Percentiles rank a stretch among this genome's conserved stretches.
phyloP scores from a whole-genome alignment of 2,888 invertebrate species.

The Agrypnus murinus region DNA sequence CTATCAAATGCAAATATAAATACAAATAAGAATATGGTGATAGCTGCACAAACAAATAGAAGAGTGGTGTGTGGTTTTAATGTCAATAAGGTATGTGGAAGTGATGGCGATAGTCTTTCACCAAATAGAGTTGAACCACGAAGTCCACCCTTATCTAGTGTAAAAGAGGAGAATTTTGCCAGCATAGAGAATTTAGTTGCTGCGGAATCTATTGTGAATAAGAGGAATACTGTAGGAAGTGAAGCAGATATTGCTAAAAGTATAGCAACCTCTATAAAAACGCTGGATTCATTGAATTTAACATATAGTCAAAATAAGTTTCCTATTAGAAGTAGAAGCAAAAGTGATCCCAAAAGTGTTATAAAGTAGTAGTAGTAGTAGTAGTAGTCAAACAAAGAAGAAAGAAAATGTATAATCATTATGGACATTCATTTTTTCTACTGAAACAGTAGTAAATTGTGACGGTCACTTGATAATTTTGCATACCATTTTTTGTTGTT shows the following conservation, averaged over 20 bases:
- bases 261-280: constrained; percentile 63
- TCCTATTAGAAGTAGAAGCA: constrained; percentile 71
- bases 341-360: constrained; percentile 49
- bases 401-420: constrained; percentile 18
- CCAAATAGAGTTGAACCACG: constrained; percentile 56
- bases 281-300: constrained; percentile 71
- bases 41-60: constrained; percentile 40
- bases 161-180: constrained; percentile 68
- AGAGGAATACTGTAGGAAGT: constrained; percentile 47
- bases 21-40: constrained; percentile 44
- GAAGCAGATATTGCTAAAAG: constrained; percentile 55
- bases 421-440: constrained; percentile 28
- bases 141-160: constrained; percentile 70
- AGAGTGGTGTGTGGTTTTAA: constrained; percentile 56
- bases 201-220: constrained; percentile 39
- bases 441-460: constrained; percentile 21
- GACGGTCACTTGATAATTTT: constrained; percentile 19
- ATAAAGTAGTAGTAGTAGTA: constrained; percentile 40
- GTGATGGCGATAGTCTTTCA: constrained; percentile 51
- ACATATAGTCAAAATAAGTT: constrained; percentile 77
- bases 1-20: constrained; percentile 47
- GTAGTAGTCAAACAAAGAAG: not conserved
- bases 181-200: constrained; percentile 70
- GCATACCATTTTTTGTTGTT: not conserved
- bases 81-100: constrained; percentile 41